Evolutionary conservation across 2,113 vertebrate genomes (phyloP).

Genomic region (Gallinago jamesoni): DNA sequence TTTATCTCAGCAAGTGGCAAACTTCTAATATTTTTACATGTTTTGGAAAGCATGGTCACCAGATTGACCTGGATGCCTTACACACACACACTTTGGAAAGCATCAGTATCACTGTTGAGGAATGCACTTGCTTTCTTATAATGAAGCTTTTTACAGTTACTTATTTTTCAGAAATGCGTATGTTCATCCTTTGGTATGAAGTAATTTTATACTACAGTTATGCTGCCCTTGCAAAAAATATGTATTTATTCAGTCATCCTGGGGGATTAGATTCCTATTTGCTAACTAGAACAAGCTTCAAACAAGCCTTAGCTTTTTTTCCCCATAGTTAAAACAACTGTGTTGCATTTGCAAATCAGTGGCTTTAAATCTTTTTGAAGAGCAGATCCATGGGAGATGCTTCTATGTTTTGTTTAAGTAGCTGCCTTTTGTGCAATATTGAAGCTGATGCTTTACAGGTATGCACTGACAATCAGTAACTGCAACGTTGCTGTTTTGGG

Average conservation of each 20-base stretch:
- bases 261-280: background rate
- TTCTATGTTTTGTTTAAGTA: background rate
- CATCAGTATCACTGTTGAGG: background rate
- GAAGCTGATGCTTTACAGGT: background rate
- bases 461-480: background rate
- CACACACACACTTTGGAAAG: background rate
- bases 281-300: background rate
- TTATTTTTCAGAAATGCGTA: background rate
- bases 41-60: background rate
- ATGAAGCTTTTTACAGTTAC: background rate
- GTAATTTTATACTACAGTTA: background rate
- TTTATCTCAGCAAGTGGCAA: background rate
- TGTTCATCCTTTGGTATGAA: background rate
- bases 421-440: background rate
- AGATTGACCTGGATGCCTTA: background rate
- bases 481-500: background rate
- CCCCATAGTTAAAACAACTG: background rate
- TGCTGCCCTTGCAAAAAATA: background rate
- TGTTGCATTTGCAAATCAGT: background rate
- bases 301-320: background rate
- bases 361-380: conserved; percentile 8
- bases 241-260: background rate
- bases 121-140: background rate
- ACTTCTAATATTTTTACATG: background rate
- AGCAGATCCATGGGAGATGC: background rate